phyloP scores from a whole-genome alignment of 1,140 invertebrate genomes.

The Sinella curviseta region DNA sequence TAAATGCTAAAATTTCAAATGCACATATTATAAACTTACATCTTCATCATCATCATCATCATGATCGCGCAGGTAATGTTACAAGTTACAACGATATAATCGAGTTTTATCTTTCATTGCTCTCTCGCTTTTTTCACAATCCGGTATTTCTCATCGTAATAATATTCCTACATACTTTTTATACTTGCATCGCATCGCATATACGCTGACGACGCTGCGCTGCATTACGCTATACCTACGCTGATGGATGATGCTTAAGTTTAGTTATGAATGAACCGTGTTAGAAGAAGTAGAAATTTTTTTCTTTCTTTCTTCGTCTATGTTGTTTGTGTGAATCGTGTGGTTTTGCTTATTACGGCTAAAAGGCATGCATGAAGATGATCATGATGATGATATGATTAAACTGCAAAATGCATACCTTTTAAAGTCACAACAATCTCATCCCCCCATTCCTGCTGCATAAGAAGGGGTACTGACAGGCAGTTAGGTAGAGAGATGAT shows the following conservation, averaged over 20 bases:
- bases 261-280: background rate
- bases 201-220: too few relatives aligned
- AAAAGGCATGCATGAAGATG: background rate
- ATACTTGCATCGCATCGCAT: too few relatives aligned
- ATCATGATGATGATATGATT: background rate
- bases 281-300: background rate
- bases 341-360: background rate
- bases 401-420: background rate
- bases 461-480: too few relatives aligned
- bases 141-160: constrained; percentile 15
- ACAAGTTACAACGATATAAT: constrained; percentile 7
- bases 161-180: background rate
- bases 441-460: too few relatives aligned
- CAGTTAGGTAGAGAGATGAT: background rate
- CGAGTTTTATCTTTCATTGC: background rate
- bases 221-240: too few relatives aligned
- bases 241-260: too few relatives aligned
- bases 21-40: background rate
- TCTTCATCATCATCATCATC: background rate
- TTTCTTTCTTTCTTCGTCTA: too few relatives aligned
- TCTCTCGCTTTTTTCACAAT: background rate
- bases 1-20: too few relatives aligned
- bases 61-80: background rate
- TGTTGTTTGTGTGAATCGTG: too few relatives aligned
- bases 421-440: background rate